Evolutionary conservation across 2,113 vertebrate species (phyloP), one percentile per base, ranked within the genome.

Genomic region (Misgurnus anguillicaudatus): DNA sequence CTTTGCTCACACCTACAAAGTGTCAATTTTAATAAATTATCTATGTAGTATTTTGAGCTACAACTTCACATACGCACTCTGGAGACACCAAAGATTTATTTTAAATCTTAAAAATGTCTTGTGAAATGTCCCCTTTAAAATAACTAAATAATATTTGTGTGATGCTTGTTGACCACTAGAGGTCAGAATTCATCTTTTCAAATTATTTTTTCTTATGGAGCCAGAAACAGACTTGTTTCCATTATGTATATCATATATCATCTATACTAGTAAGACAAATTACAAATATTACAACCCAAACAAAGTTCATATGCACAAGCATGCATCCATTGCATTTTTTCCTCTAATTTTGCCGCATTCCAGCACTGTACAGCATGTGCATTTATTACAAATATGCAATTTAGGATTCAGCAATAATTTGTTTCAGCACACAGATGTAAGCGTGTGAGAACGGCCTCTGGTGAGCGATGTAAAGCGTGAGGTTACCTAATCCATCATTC

Each of bases 181-280:
- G 17, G 80, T 61, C 80, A 78, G 53, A 48, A 66, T 53, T 8
- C 13, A 38, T n/a, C 19, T 45, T 77, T 77, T 31, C 5, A 42
- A 42, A 9, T 51, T 13, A 51, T 68, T 24, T 13, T 68, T 47
- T 21, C 21, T 45, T 66, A 8, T 3, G 3, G 11, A 13, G 48
- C 9, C 16, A 38, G 21, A 69, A 48, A 9, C 47, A 51, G 17
- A 11, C 45, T 31, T 39, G 45, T 42, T 1, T 6, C 5, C 63
- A 65, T 41, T 41, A n/a, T 42, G 62, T 4, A 36, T 13, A 62
- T 38, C 9, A 36, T 51, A 31, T 69, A 13, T 0, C 10, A 55
- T 53, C 24, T 31, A 31, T 31, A 31, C 17, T 5, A n/a, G 42
- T 10, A 13, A 31, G 45, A 14, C 14, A 31, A 16, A 42, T 11